Evolutionary conservation across 1,140 invertebrate genomes (phyloP).

Genomic region (Dolichoris vasculosae): DNA sequence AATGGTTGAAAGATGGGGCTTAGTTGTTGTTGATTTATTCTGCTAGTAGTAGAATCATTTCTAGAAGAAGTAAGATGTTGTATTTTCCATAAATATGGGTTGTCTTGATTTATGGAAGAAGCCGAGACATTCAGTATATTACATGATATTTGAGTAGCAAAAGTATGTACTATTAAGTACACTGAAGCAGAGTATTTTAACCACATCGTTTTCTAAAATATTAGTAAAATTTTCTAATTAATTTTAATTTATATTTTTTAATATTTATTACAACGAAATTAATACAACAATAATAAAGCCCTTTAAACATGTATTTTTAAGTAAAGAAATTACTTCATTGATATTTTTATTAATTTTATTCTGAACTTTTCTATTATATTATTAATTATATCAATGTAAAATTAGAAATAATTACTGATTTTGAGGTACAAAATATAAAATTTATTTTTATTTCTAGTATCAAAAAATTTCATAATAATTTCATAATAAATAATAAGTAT

Average conservation of each 20-base stretch:
- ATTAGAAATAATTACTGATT: no score
- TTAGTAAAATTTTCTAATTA: slow-evolving; percentile 13
- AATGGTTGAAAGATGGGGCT: not conserved
- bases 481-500: no score
- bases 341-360: no score
- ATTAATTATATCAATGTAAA: not conserved
- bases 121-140: slow-evolving; percentile 55
- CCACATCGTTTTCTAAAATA: slow-evolving; percentile 63
- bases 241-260: not conserved
- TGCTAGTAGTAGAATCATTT: slow-evolving; percentile 44
- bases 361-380: not conserved
- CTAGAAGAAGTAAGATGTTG: slow-evolving; percentile 58
- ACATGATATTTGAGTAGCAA: slow-evolving; percentile 61
- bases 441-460: no score
- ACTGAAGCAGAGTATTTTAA: slow-evolving; percentile 56
- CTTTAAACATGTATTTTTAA: no score
- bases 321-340: no score
- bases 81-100: slow-evolving; percentile 62
- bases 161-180: slow-evolving; percentile 58
- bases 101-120: slow-evolving; percentile 51
- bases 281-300: no score
- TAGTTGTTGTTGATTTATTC: not conserved
- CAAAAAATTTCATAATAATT: no score
- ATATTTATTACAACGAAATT: not conserved
- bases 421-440: no score